A percentile compares a stretch with the other conserved stretches of the same genome.
These are phyloP conservation scores for Ceratoteleas bidentatus DNA, from an alignment of 1,140 invertebrate species.

Conservation along the genomic window DNA sequence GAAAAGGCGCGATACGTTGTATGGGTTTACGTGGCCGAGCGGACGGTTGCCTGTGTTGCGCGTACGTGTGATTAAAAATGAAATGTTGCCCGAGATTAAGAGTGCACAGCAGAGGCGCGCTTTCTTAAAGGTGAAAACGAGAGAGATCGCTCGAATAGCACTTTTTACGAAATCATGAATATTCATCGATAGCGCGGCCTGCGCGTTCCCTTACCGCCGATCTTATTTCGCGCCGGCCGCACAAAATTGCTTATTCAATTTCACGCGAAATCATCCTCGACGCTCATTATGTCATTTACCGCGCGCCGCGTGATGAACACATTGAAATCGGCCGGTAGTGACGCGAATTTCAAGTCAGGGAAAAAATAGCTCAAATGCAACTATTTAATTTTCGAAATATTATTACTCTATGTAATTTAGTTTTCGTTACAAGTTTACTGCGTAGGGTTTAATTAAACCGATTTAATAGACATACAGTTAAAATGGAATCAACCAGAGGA, in stretches of 20 bases:
- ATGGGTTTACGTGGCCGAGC: slow-evolving; percentile 1
- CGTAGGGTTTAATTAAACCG: too few relatives aligned
- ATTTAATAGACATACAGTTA: too few relatives aligned
- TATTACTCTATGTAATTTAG: too few relatives aligned
- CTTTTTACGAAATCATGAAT: slow-evolving; percentile 58
- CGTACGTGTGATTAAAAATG: slow-evolving; percentile 56
- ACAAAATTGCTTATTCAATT: background rate
- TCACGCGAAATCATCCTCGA: background rate
- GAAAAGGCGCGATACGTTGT: slow-evolving; percentile 42
- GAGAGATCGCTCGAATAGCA: slow-evolving; percentile 33
- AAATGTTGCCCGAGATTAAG: slow-evolving; percentile 55
- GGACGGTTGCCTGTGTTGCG: background rate
- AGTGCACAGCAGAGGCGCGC: slow-evolving; percentile 45
- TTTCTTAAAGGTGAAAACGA: slow-evolving; percentile 62
- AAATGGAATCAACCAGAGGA: too few relatives aligned
- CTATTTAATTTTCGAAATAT: too few relatives aligned
- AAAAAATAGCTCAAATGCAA: too few relatives aligned
- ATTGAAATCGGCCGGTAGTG: background rate
- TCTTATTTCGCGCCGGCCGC: too few relatives aligned
- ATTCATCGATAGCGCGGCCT: slow-evolving; percentile 25
- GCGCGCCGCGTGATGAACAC: background rate
- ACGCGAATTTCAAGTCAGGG: slow-evolving; percentile 18
- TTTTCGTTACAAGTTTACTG: too few relatives aligned
- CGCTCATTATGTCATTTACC: background rate
- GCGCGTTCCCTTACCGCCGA: too few relatives aligned